phyloP scores from a whole-genome alignment of 2,888 invertebrate genomes.

The Calephelis perditalis region DNA sequence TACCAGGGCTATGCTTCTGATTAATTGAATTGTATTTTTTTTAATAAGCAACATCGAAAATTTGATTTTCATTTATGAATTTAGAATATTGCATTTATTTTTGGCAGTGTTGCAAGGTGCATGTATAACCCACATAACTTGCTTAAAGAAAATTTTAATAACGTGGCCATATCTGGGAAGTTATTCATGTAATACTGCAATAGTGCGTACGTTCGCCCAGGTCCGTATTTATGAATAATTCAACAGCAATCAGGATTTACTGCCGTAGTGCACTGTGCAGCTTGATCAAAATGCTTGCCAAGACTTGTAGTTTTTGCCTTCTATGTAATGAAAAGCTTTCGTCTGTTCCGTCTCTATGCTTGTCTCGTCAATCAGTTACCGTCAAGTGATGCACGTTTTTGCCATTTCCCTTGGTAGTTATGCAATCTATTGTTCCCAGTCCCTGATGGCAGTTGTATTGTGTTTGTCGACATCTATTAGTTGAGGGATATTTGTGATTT shows the following conservation, averaged over 20 bases:
- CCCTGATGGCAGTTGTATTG: constrained; percentile 66
- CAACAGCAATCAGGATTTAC: constrained; percentile 53
- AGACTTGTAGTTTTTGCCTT: constrained; percentile 49
- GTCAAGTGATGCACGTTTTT: constrained; percentile 40
- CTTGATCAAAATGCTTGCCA: constrained; percentile 32
- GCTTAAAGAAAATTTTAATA: constrained; percentile 32
- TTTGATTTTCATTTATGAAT: too few species aligned
- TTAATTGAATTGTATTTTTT: too few species aligned
- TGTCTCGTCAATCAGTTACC: constrained; percentile 68
- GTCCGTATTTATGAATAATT: constrained; percentile 58
- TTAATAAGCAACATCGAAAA: too few species aligned
- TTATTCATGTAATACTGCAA: constrained; percentile 31
- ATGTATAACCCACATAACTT: constrained; percentile 29
- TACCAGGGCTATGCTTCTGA: too few species aligned
- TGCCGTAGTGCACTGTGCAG: constrained; percentile 25
- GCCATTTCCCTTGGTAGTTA: constrained; percentile 58
- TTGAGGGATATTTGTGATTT: too few species aligned
- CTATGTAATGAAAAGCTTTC: constrained; percentile 61
- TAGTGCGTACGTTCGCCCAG: constrained; percentile 30
- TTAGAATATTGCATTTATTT: neutral
- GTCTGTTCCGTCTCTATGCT: constrained; percentile 53
- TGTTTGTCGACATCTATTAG: constrained; percentile 35
- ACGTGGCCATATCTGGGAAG: constrained; percentile 31
- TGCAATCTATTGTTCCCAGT: constrained; percentile 69
- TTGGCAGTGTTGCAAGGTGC: constrained; percentile 6